Evolutionary conservation across 23 tunicate genomes (phyloP).

Genomic region (Styela plicata): DNA sequence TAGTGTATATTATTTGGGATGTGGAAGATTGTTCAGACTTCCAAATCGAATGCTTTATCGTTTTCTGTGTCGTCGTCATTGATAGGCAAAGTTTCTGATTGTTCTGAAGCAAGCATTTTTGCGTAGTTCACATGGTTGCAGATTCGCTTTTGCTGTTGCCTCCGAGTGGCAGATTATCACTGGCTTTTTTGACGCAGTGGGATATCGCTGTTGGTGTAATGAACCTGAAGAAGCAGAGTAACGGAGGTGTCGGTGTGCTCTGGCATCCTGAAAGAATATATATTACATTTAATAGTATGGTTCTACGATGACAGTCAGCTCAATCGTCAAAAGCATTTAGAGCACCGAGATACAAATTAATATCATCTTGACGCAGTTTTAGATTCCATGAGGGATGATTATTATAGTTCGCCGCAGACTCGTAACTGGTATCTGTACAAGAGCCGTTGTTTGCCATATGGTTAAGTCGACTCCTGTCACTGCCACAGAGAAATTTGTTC

Average conservation of each 20-base stretch:
- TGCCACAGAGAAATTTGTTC: too few relatives aligned
- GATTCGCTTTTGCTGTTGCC: constrained; percentile 59
- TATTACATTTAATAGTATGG: too few relatives aligned
- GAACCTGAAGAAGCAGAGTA: not conserved
- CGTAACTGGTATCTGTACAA: too few relatives aligned
- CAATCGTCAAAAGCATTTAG: too few relatives aligned
- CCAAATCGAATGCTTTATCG: constrained; percentile 68
- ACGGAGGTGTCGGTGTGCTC: not conserved
- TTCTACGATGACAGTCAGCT: too few relatives aligned
- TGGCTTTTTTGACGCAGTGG: constrained; percentile 41
- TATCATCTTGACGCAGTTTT: too few relatives aligned
- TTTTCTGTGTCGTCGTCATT: constrained; percentile 44
- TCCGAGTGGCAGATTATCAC: constrained; percentile 53
- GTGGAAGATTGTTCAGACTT: constrained; percentile 33
- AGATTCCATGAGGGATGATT: too few relatives aligned
- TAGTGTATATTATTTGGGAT: not conserved
- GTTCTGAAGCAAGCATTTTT: constrained; percentile 62
- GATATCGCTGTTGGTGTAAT: not conserved
- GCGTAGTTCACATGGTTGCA: constrained; percentile 72
- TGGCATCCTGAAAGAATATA: constrained; percentile 5
- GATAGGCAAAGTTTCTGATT: constrained; percentile 64
- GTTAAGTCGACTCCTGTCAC: too few relatives aligned
- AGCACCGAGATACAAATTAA: too few relatives aligned
- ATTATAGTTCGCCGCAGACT: too few relatives aligned
- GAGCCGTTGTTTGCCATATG: too few relatives aligned